These are phyloP conservation scores for Gymnopithys bicolor DNA, from an alignment of 2,797 vertebrate genomes.

Conservation along the genomic window DNA sequence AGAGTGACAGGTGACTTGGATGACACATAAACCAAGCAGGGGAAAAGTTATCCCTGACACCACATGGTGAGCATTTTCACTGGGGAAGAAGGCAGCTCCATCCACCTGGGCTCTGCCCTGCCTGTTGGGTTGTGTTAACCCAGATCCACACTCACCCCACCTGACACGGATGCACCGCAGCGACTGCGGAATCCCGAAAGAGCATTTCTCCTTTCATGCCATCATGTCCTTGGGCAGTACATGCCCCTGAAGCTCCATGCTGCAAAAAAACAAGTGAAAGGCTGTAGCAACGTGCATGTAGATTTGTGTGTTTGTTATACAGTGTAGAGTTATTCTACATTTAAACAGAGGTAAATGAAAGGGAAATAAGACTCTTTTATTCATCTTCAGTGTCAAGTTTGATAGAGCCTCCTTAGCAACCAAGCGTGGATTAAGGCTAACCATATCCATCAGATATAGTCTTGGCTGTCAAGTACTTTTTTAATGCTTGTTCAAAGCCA, in stretches of 20 bases:
- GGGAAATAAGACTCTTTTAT: background rate
- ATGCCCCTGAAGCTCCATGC: background rate
- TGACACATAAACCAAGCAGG: background rate
- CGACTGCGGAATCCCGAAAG: background rate
- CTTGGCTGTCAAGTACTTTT: background rate
- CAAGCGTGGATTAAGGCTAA: background rate
- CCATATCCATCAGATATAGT: background rate
- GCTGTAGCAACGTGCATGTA: background rate
- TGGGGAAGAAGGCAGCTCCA: background rate
- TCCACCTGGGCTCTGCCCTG: background rate
- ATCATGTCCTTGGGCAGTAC: background rate
- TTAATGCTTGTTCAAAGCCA: background rate
- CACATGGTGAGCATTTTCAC: fast-evolving
- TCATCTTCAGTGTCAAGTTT: background rate
- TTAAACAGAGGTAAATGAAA: background rate
- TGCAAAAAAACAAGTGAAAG: background rate
- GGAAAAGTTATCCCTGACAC: background rate
- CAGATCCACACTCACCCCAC: fast-evolving
- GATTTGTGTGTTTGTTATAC: background rate
- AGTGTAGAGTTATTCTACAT: background rate
- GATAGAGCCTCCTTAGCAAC: background rate
- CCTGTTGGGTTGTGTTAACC: background rate
- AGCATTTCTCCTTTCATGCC: background rate
- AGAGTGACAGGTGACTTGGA: background rate
- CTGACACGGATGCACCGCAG: fast-evolving